Conservation (phyloP, 2,888 invertebrate species). For the Lepidonotus clava region DNA sequence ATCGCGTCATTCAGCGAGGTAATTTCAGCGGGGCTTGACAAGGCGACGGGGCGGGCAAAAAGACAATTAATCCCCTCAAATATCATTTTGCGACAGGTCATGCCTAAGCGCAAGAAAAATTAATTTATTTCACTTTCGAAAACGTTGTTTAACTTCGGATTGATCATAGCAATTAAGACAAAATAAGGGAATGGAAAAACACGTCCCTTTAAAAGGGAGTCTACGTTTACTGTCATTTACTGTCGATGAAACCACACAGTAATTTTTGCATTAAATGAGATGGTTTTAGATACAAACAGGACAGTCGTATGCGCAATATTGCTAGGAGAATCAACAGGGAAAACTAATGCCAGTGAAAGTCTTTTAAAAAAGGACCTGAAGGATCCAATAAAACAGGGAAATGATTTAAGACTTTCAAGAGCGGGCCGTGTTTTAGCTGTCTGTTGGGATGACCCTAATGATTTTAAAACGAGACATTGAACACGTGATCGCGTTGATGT, state of each 20-base stretch:
- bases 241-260: no score
- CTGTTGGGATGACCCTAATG: constrained; percentile 38
- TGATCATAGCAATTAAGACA: constrained; percentile 6
- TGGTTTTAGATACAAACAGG: no score
- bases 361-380: not conserved
- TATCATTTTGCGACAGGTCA: constrained; percentile 14
- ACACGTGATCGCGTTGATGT: constrained; percentile 50
- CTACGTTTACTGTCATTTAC: not conserved
- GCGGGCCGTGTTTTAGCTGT: constrained; percentile 4
- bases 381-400: constrained; percentile 10
- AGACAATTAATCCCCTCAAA: not conserved
- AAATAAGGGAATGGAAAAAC: not conserved
- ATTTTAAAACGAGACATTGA: constrained; percentile 50
- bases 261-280: no score
- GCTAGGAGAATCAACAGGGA: not conserved
- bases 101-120: not conserved
- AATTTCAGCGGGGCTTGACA: not conserved
- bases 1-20: not conserved
- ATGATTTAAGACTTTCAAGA: constrained; percentile 33
- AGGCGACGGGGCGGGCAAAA: not conserved
- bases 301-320: no score
- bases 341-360: not conserved
- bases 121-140: not conserved
- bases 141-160: constrained; percentile 5
- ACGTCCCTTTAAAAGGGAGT: not conserved